Percentiles rank a stretch among this genome's conserved stretches.
Conservation (phyloP, 2,888 invertebrate genomes). For the Anorthoa munda region DNA sequence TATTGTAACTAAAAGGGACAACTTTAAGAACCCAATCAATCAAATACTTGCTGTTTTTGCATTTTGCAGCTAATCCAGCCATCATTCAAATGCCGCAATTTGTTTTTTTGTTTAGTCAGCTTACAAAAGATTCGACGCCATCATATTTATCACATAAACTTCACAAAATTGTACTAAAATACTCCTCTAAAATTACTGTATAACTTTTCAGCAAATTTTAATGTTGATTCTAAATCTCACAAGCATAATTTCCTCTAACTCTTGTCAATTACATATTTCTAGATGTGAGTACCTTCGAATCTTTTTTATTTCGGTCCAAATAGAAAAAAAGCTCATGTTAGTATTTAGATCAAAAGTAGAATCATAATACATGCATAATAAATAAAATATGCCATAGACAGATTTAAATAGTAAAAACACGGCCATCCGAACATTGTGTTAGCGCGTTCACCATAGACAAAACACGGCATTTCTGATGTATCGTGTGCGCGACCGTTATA, state of each 20-base stretch:
- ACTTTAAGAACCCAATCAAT: too few relatives aligned
- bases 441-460: too few relatives aligned
- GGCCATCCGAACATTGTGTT: too few relatives aligned
- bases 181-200: not conserved
- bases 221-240: not conserved
- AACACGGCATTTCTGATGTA: too few relatives aligned
- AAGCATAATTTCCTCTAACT: conserved; percentile 11
- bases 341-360: conserved; percentile 15
- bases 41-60: too few relatives aligned
- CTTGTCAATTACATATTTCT: conserved; percentile 52
- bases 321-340: conserved; percentile 10
- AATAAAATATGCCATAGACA: conserved; percentile 1
- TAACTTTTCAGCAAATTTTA: conserved; percentile 1
- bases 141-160: not conserved
- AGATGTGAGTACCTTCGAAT: conserved; percentile 23
- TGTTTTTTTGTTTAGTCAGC: not conserved
- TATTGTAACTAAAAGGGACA: not conserved
- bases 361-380: conserved; percentile 30
- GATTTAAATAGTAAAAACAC: too few relatives aligned
- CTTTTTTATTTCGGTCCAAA: conserved; percentile 41
- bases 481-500: too few relatives aligned
- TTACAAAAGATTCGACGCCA: conserved; percentile 30
- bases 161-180: not conserved
- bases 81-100: not conserved
- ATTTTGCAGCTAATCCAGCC: not conserved